phyloP scores from a whole-genome alignment of 1,140 invertebrate species.

The Rhysida immarginata region DNA sequence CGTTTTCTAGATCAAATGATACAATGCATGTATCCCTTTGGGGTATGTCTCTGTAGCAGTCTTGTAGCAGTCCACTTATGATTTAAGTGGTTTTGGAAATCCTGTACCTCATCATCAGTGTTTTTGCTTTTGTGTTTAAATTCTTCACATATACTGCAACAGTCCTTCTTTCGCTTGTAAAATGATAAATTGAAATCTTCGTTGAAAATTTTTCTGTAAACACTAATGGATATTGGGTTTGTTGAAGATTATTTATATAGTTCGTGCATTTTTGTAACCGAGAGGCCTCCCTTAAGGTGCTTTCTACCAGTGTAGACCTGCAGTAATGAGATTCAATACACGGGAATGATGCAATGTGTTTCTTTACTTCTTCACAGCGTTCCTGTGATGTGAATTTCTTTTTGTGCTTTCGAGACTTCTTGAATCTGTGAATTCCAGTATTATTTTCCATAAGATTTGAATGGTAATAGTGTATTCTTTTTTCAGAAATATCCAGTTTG shows the following conservation, averaged over 20 bases:
- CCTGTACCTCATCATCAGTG: too few relatives aligned
- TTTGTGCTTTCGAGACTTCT: background rate
- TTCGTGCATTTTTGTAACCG: background rate
- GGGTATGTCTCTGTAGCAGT: too few relatives aligned
- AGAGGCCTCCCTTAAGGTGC: background rate
- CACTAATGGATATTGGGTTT: background rate
- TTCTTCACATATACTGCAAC: background rate
- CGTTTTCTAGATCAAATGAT: too few relatives aligned
- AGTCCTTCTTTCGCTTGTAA: background rate
- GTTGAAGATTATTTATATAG: background rate
- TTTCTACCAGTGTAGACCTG: background rate
- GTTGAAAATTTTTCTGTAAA: background rate
- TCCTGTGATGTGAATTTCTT: background rate
- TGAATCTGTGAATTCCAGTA: too few relatives aligned
- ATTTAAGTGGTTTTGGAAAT: too few relatives aligned
- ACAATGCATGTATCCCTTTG: too few relatives aligned
- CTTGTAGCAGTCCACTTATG: too few relatives aligned
- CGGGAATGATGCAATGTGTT: background rate
- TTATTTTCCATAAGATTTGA: too few relatives aligned
- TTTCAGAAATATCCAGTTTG: too few relatives aligned
- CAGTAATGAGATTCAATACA: background rate
- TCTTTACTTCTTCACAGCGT: background rate
- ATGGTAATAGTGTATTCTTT: too few relatives aligned
- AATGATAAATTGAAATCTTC: background rate
- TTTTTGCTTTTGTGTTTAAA: too few relatives aligned